These are phyloP conservation scores for Mobula birostris DNA, from an alignment of 2,113 vertebrate species.

Conservation along the genomic window DNA sequence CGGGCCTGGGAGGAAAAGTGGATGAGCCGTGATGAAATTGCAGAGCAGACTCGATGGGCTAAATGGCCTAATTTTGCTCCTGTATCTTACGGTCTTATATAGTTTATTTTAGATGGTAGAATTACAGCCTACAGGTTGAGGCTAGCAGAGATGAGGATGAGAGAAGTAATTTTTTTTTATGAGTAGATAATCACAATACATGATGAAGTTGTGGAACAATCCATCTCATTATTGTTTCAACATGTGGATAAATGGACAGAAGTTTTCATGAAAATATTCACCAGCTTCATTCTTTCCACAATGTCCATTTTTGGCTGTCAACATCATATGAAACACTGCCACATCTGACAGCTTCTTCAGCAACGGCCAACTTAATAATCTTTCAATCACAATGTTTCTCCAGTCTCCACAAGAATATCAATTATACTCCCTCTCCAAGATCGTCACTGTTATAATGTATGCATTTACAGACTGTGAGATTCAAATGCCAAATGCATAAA, in stretches of 20 bases:
- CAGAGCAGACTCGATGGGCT: no score
- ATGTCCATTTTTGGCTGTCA: not conserved
- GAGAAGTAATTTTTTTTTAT: no score
- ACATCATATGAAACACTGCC: not conserved
- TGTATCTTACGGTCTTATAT: no score
- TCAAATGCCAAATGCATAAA: not conserved
- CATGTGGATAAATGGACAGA: not conserved
- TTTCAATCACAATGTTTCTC: constrained; percentile 4
- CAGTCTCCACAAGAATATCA: not conserved
- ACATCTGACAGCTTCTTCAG: not conserved
- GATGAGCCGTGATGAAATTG: no score
- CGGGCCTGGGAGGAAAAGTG: no score
- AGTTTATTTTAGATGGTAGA: not conserved
- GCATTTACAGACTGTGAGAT: not conserved
- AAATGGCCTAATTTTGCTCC: no score
- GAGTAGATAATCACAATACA: not conserved
- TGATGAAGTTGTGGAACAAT: not conserved
- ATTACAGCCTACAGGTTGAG: no score
- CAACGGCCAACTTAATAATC: not conserved
- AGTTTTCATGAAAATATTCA: not conserved
- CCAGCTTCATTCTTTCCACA: not conserved
- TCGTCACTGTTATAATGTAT: not conserved
- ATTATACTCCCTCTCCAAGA: not conserved
- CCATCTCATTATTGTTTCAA: not conserved
- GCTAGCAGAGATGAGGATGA: no score